phyloP scores from a whole-genome alignment of 1,140 invertebrate genomes.

The Trachymyrmex septentrionalis region DNA sequence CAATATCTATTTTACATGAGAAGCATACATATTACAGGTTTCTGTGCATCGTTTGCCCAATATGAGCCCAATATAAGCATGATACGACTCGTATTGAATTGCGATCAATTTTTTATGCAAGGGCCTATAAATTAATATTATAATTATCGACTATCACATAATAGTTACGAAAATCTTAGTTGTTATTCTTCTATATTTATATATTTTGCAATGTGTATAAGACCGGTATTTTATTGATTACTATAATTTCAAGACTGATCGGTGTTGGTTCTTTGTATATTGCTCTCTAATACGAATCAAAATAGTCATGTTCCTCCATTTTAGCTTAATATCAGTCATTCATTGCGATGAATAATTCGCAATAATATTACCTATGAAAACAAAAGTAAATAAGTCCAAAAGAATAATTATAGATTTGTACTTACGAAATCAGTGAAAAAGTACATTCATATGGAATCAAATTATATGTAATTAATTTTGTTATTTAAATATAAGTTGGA shows the following conservation, averaged over 20 bases:
- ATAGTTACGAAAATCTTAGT: conserved; percentile 81
- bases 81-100: conserved; percentile 66
- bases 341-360: not conserved
- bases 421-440: not conserved
- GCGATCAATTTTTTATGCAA: conserved; percentile 69
- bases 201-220: conserved; percentile 83
- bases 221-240: conserved; percentile 82
- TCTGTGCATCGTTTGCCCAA: conserved; percentile 71
- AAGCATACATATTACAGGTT: conserved; percentile 70
- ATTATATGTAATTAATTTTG: conserved; percentile 9
- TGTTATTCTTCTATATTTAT: conserved; percentile 85
- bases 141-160: conserved; percentile 75
- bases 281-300: conserved; percentile 72
- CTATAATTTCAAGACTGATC: conserved; percentile 84
- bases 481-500: not conserved
- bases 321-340: conserved; percentile 15
- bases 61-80: conserved; percentile 62
- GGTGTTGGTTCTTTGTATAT: conserved; percentile 83
- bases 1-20: conserved; percentile 79
- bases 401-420: not conserved
- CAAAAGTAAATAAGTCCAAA: conserved; percentile 15
- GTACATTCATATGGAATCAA: not conserved
- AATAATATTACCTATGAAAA: not conserved
- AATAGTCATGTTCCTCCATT: conserved; percentile 17
- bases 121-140: conserved; percentile 77